phyloP scores from a whole-genome alignment of 2,888 invertebrate species.

The Esperia sulphurella region DNA sequence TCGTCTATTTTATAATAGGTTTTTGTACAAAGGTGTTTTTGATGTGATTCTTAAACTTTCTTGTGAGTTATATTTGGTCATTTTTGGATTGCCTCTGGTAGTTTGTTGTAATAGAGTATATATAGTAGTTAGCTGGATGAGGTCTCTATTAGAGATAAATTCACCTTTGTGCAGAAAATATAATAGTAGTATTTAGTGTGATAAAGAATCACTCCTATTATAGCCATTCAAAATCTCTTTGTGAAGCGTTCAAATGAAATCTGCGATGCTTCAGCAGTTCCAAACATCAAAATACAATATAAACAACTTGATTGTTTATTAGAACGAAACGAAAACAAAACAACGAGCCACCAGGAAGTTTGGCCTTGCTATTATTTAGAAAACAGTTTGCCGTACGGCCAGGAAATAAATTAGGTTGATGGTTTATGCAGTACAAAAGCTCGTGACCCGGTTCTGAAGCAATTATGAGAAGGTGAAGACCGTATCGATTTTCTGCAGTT shows the following conservation, averaged over 20 bases:
- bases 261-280: background rate
- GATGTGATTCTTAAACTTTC: no score
- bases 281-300: slow-evolving; percentile 39
- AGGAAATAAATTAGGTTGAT: slow-evolving; percentile 30
- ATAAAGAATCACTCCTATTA: no score
- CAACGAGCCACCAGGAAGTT: background rate
- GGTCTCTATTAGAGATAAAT: no score
- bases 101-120: no score
- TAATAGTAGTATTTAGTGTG: no score
- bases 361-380: slow-evolving; percentile 20
- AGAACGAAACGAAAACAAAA: slow-evolving; percentile 44
- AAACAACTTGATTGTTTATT: slow-evolving; percentile 49
- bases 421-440: slow-evolving; percentile 23
- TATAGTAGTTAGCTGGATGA: no score
- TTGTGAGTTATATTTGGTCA: no score
- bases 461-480: slow-evolving; percentile 38
- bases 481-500: slow-evolving; percentile 26
- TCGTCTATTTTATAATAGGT: no score
- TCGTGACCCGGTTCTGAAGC: slow-evolving; percentile 26
- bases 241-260: background rate
- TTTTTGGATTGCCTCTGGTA: no score
- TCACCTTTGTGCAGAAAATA: no score
- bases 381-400: slow-evolving; percentile 19
- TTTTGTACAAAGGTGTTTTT: no score
- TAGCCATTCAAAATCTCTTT: background rate